Percentiles rank a stretch among this genome's conserved stretches.
Conservation (phyloP, 2,888 invertebrate genomes). For the Cybosia mesomella region DNA sequence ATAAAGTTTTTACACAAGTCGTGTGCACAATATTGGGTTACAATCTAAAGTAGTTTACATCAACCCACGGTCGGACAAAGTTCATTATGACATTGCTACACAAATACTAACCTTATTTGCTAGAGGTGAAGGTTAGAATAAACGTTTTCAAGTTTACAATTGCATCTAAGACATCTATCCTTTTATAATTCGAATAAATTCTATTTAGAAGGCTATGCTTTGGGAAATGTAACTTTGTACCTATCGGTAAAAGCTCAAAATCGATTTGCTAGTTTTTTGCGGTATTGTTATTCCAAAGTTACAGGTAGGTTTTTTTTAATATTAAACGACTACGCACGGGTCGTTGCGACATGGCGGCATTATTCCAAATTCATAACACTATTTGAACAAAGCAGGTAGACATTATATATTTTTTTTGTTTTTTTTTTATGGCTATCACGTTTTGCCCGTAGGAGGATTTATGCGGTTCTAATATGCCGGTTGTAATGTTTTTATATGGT, state of each 20-base stretch:
- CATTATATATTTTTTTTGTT: constrained; percentile 38
- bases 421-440: constrained; percentile 26
- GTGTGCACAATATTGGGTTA: constrained; percentile 79
- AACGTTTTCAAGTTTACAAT: constrained; percentile 42
- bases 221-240: constrained; percentile 33
- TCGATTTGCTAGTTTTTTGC: constrained; percentile 25
- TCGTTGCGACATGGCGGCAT: constrained; percentile 72
- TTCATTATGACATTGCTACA: constrained; percentile 25
- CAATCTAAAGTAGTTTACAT: constrained; percentile 63
- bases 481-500: constrained; percentile 21
- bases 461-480: constrained; percentile 16
- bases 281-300: constrained; percentile 51
- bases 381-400: constrained; percentile 67
- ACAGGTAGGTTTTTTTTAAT: constrained; percentile 76
- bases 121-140: constrained; percentile 33
- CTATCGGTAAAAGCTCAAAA: constrained; percentile 15
- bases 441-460: constrained; percentile 15
- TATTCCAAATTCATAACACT: constrained; percentile 66
- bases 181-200: constrained; percentile 35
- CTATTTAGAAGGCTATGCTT: constrained; percentile 19
- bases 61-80: constrained; percentile 34
- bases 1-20: constrained; percentile 65
- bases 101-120: constrained; percentile 40
- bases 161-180: constrained; percentile 52
- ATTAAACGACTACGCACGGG: constrained; percentile 72